Conservation (phyloP, 2,888 invertebrate species). For the Drosophila niveifrons region DNA sequence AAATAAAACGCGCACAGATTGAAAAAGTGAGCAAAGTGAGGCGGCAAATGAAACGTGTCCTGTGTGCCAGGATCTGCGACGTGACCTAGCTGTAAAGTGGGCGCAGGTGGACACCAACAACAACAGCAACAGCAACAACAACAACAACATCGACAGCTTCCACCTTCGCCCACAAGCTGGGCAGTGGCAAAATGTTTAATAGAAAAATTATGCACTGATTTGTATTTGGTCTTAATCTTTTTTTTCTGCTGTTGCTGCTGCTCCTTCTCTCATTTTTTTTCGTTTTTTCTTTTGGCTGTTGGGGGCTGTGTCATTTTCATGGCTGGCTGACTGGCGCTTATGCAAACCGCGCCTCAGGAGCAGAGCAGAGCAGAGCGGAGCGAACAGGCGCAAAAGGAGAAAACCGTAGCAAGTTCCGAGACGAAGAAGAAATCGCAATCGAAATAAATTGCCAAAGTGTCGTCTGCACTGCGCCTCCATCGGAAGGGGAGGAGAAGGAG, state of each 20-base stretch:
- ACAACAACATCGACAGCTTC: neutral
- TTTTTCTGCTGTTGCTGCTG: slow-evolving; percentile 18
- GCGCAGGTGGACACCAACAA: slow-evolving; percentile 43
- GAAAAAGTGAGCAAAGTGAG: slow-evolving; percentile 76
- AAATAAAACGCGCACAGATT: slow-evolving; percentile 78
- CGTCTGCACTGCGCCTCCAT: slow-evolving; percentile 54
- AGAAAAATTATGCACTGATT: slow-evolving; percentile 81
- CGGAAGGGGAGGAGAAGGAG: slow-evolving; percentile 1
- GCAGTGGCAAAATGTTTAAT: slow-evolving; percentile 69
- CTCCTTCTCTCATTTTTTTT: neutral
- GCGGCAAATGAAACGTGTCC: slow-evolving; percentile 70
- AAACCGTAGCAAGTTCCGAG: slow-evolving; percentile 54
- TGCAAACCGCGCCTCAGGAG: slow-evolving; percentile 61
- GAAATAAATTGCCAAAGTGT: slow-evolving; percentile 79
- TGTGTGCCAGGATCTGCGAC: slow-evolving; percentile 33
- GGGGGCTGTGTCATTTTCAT: slow-evolving; percentile 69
- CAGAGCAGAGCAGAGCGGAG: neutral
- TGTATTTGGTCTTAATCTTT: slow-evolving; percentile 75
- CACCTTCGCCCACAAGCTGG: slow-evolving; percentile 7
- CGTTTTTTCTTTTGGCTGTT: slow-evolving; percentile 12
- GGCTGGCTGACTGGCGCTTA: slow-evolving; percentile 74
- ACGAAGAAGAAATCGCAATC: slow-evolving; percentile 62
- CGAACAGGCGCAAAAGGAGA: slow-evolving; percentile 27
- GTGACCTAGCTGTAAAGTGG: slow-evolving; percentile 48
- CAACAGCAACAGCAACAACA: no score